Conservation (phyloP, 2,797 vertebrate genomes). For the Characodon lateralis region DNA sequence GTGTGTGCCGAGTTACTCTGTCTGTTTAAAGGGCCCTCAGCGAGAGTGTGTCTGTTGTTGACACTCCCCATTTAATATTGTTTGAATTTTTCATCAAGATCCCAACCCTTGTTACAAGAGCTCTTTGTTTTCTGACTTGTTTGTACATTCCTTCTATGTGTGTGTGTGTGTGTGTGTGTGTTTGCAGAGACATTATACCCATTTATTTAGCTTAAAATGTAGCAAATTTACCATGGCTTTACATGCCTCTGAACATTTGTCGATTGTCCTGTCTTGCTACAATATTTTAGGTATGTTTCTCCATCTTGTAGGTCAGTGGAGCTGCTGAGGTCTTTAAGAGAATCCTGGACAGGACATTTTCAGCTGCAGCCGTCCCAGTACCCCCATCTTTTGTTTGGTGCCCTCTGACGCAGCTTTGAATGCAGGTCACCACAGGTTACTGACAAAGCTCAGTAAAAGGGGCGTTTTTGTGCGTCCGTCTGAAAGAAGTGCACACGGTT, state of each 20-base stretch:
- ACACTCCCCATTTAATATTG: slow-evolving; percentile 95
- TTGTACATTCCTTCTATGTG: slow-evolving; percentile 83
- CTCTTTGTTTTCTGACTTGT: slow-evolving; percentile 81
- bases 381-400: slow-evolving; percentile 76
- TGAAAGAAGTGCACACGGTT: slow-evolving; percentile 81
- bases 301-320: slow-evolving; percentile 27
- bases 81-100: slow-evolving; percentile 95
- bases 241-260: slow-evolving; percentile 22
- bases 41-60: slow-evolving; percentile 91
- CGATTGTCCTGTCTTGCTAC: slow-evolving; percentile 63
- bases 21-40: slow-evolving; percentile 96
- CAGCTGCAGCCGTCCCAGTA: slow-evolving; percentile 59
- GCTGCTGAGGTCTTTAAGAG: slow-evolving; percentile 9
- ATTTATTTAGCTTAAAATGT: slow-evolving; percentile 56
- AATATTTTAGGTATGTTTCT: slow-evolving; percentile 43
- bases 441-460: slow-evolving; percentile 78
- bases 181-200: slow-evolving; percentile 62
- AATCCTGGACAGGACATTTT: slow-evolving; percentile 57
- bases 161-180: slow-evolving; percentile 43
- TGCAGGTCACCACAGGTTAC: slow-evolving; percentile 85
- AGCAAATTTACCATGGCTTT: slow-evolving; percentile 30
- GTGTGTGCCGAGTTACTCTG: slow-evolving; percentile 93
- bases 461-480: slow-evolving; percentile 50
- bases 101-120: slow-evolving; percentile 82
- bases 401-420: slow-evolving; percentile 78